Base-by-base conservation (phyloP, 2,888 invertebrate species). In the Steinernema hermaphroditum region DNA sequence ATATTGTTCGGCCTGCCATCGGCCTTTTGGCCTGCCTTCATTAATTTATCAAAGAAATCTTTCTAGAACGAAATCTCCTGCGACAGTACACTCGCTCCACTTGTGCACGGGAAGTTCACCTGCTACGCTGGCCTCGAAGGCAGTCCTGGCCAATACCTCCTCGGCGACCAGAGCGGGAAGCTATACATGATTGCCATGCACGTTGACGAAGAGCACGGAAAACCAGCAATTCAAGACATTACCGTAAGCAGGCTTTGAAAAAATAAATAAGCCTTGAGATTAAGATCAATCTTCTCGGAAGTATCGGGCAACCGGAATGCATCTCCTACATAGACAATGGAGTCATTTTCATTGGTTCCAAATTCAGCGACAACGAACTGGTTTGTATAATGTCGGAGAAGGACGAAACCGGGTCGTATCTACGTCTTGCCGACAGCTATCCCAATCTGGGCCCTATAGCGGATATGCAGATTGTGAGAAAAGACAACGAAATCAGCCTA, bases 271-370 rank as follows among this genome's bases (percentile, higher is more conserved):
- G 1, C 37, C n/a, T 0, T 44, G 41, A 27, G 54, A 41, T 81
- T 70, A 34, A 82, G 80, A 68, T 85, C 9, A 85, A 87, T 68
- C 72, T 76, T 46, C 79, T 88, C 77, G 80, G 88, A 9, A 81
- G 89, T 87, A 89, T 88, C 0, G 88, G 89, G 4, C 94, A 96
- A 75, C 96, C 98, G 0, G 96, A 97, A 87, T 95, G 96, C 86
- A 92, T 98, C 87, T 96, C 96, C 0, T 98, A 98, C 88, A 89
- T 98, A 77, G 98, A 98, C 89, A 98, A 98, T 88, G 96, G 96
- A 12, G 96, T 98, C 12, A 92, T 98, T 34, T 98, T 88, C 80
- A 86, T 98, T 81, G 98, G 97, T 0, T 96, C 96, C 0, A 91
- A 95, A 16, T 90, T 97, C 70, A 98, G 98, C 0, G 98, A 98